Conservation (phyloP, 2,888 invertebrate species). For the Clusia tigrina region DNA sequence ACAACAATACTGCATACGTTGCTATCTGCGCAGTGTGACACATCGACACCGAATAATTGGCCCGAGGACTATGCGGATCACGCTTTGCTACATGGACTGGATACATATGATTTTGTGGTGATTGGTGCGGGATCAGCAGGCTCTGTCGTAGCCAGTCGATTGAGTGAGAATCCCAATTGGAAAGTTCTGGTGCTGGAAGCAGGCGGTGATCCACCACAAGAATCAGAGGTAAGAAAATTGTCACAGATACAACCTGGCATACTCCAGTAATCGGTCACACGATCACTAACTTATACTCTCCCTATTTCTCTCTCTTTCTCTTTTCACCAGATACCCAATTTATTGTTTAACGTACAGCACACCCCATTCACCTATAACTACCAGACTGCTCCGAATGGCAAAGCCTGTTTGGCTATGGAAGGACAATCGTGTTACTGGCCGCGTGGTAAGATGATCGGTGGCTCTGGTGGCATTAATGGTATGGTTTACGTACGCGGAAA, state of each 20-base stretch:
- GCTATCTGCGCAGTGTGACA: slow-evolving; percentile 69
- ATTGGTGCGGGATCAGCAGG: slow-evolving; percentile 72
- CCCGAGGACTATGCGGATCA: slow-evolving; percentile 65
- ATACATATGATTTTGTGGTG: slow-evolving; percentile 68
- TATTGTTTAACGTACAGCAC: slow-evolving; percentile 46
- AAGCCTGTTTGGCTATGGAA: slow-evolving; percentile 60
- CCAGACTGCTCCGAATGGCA: slow-evolving; percentile 59
- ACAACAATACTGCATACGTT: slow-evolving; percentile 69
- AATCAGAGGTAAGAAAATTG: slow-evolving; percentile 60
- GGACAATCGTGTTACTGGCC: slow-evolving; percentile 67
- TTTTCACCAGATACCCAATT: slow-evolving; percentile 46
- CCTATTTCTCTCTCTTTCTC: neutral
- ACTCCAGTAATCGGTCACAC: neutral
- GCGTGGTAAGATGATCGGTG: slow-evolving; percentile 73
- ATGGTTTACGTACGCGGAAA: slow-evolving; percentile 75
- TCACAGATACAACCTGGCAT: neutral
- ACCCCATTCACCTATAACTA: slow-evolving; percentile 60
- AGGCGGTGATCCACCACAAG: slow-evolving; percentile 73
- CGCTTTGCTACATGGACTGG: slow-evolving; percentile 50
- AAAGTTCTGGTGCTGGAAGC: slow-evolving; percentile 81
- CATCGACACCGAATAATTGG: slow-evolving; percentile 67
- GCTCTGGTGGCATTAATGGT: slow-evolving; percentile 72
- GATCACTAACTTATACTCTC: too few relatives aligned
- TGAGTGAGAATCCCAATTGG: slow-evolving; percentile 80
- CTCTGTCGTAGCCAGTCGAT: slow-evolving; percentile 70